phyloP scores from a whole-genome alignment of 2,888 invertebrate species.

The Anticlea derivata region DNA sequence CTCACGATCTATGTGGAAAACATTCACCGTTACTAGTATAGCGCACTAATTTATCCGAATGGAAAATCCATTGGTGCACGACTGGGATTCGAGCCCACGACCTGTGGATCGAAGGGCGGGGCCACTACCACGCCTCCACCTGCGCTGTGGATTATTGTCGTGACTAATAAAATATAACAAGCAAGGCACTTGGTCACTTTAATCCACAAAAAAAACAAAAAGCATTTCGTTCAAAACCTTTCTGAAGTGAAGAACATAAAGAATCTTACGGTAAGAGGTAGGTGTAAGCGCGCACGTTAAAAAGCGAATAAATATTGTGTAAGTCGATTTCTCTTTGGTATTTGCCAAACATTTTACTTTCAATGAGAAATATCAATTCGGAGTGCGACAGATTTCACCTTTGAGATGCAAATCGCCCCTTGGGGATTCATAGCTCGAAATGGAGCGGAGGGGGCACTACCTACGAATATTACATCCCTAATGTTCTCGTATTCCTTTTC shows the following conservation, averaged over 20 bases:
- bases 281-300: neutral
- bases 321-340: conserved; percentile 29
- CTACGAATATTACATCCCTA: conserved; percentile 26
- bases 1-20: too few species aligned
- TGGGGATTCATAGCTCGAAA: conserved; percentile 38
- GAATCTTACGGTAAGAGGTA: conserved; percentile 5
- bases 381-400: conserved; percentile 38
- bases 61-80: too few species aligned
- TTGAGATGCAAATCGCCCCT: conserved; percentile 37
- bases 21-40: too few species aligned
- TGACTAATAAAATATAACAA: too few species aligned
- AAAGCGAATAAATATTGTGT: conserved; percentile 21
- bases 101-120: too few species aligned
- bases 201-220: too few species aligned
- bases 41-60: too few species aligned
- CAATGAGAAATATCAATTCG: conserved; percentile 37
- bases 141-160: too few species aligned
- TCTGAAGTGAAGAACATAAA: conserved; percentile 3
- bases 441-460: conserved; percentile 32
- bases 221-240: neutral
- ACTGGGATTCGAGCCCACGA: too few species aligned
- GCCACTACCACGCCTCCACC: too few species aligned
- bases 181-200: too few species aligned
- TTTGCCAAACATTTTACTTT: conserved; percentile 35
- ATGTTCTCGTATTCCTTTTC: conserved; percentile 31